Conservation (phyloP, 1,140 invertebrate genomes). For the Trachelipus rathkii region DNA sequence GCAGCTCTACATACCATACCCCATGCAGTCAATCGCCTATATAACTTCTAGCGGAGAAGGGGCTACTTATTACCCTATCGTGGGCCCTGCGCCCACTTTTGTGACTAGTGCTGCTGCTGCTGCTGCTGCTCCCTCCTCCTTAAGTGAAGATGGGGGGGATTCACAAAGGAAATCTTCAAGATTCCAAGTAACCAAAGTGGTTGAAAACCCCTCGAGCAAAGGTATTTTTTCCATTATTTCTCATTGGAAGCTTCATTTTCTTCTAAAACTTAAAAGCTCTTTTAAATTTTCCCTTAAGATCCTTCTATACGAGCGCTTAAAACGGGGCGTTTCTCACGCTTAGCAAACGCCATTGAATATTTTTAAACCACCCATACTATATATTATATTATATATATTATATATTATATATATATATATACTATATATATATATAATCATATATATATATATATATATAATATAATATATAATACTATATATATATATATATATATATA, state of each 20-base stretch:
- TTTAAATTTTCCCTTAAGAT: neutral
- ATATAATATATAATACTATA: too few relatives aligned
- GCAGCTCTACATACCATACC: neutral
- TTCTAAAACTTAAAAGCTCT: neutral
- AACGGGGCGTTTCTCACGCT: too few relatives aligned
- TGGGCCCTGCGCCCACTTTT: neutral
- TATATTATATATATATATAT: too few relatives aligned
- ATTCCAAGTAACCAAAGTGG: neutral
- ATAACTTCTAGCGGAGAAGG: neutral
- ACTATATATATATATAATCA: too few relatives aligned
- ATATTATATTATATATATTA: too few relatives aligned
- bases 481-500: too few relatives aligned
- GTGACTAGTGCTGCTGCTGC: too few relatives aligned
- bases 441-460: too few relatives aligned
- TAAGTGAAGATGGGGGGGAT: neutral
- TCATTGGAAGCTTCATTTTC: neutral
- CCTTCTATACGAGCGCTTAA: too few relatives aligned
- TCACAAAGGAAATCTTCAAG: neutral
- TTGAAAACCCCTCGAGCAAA: neutral
- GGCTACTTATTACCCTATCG: neutral
- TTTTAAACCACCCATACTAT: too few relatives aligned
- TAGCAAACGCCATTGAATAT: too few relatives aligned
- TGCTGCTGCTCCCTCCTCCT: too few relatives aligned
- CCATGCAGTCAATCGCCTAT: neutral
- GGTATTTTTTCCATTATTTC: neutral